These are phyloP conservation scores for Drosophila pseudotalamancana DNA, from an alignment of 2,888 invertebrate species.

Conservation along the genomic window DNA sequence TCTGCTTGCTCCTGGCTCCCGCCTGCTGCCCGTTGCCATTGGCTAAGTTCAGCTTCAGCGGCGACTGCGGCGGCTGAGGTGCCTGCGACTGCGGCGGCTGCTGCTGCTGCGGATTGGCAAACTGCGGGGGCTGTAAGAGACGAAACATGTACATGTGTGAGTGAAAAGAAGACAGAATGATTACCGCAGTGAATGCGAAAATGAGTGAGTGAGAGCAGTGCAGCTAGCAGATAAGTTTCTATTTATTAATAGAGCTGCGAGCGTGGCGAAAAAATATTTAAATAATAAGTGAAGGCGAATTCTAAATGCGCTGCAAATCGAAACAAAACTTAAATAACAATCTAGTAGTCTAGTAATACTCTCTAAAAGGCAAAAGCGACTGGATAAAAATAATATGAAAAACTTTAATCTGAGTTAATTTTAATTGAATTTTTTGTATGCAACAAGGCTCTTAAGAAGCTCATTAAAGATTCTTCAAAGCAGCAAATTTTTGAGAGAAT, in stretches of 20 bases:
- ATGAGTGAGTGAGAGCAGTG: neutral
- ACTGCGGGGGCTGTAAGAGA: conserved; percentile 79
- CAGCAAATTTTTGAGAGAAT: too few relatives aligned
- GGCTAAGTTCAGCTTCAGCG: conserved; percentile 36
- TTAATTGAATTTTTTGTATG: too few relatives aligned
- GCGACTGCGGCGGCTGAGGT: conserved; percentile 10
- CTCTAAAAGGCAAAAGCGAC: too few relatives aligned
- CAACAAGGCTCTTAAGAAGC: too few relatives aligned
- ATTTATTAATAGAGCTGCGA: conserved; percentile 9
- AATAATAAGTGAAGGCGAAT: too few relatives aligned
- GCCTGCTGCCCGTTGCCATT: conserved; percentile 26
- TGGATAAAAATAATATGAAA: too few relatives aligned
- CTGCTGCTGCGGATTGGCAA: conserved; percentile 74
- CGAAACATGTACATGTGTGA: neutral
- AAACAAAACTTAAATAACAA: too few relatives aligned
- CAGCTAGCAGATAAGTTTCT: conserved; percentile 6
- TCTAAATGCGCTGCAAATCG: too few relatives aligned
- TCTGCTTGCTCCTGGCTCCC: conserved; percentile 18
- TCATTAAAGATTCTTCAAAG: too few relatives aligned
- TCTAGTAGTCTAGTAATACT: too few relatives aligned
- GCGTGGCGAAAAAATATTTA: conserved; percentile 7
- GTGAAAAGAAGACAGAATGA: neutral
- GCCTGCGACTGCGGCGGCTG: conserved; percentile 33
- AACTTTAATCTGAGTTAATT: too few relatives aligned
- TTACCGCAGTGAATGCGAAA: too few relatives aligned